These are phyloP conservation scores for Magallana angulata DNA, from an alignment of 1,140 invertebrate genomes.

Conservation along the genomic window DNA sequence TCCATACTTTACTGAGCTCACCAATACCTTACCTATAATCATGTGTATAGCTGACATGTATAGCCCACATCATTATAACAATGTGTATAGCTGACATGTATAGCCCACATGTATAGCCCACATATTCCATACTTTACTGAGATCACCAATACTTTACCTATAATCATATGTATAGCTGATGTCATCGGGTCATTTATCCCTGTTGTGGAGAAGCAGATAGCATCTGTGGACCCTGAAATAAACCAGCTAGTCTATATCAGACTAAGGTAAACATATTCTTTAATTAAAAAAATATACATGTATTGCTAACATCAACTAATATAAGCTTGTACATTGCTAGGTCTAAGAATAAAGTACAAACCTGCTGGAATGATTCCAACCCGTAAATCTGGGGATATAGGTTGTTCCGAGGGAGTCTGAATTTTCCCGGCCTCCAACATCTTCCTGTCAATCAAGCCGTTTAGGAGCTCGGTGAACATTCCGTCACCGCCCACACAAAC, in stretches of 20 bases:
- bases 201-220: slow-evolving; percentile 89
- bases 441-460: slow-evolving; percentile 85
- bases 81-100: too few species aligned
- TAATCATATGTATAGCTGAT: slow-evolving; percentile 89
- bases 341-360: slow-evolving; percentile 47
- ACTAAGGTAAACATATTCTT: too few species aligned
- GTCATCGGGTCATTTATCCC: slow-evolving; percentile 91
- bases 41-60: too few species aligned
- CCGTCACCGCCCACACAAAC: slow-evolving; percentile 93
- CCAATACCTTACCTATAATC: too few species aligned
- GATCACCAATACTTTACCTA: slow-evolving; percentile 80
- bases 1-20: too few species aligned
- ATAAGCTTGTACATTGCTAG: too few species aligned
- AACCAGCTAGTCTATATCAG: background rate
- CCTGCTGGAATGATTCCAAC: slow-evolving; percentile 88
- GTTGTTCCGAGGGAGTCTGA: slow-evolving; percentile 82
- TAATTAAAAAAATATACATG: too few species aligned
- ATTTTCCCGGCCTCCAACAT: slow-evolving; percentile 82
- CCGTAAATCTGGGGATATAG: slow-evolving; percentile 84
- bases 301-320: too few species aligned
- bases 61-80: too few species aligned
- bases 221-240: slow-evolving; percentile 88
- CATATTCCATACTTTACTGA: too few species aligned
- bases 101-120: too few species aligned
- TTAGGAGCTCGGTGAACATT: slow-evolving; percentile 90